A percentile compares a stretch with the other conserved stretches of the same genome.
phyloP scores from a whole-genome alignment of 2,797 vertebrate species.

The Philypnodon macrostomus region DNA sequence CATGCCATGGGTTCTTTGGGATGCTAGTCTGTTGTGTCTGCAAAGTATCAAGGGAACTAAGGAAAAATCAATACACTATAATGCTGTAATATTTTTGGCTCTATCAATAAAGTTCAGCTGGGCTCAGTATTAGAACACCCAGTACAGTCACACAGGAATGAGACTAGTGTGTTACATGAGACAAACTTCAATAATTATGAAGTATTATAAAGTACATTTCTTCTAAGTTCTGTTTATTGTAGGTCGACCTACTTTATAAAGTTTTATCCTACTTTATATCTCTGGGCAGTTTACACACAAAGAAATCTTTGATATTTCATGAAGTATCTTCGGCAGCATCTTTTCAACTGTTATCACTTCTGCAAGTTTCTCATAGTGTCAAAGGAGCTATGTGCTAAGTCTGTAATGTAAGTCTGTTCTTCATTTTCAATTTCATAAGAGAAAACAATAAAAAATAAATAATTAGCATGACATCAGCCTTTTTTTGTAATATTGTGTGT shows the following conservation, averaged over 20 bases:
- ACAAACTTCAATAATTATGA: no score
- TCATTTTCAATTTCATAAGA: no score
- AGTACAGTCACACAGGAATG: constrained; percentile 10
- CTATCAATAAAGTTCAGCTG: constrained; percentile 41
- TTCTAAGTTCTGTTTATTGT: neutral
- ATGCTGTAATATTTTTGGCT: constrained; percentile 52
- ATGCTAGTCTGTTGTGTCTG: constrained; percentile 55
- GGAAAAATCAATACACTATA: constrained; percentile 61
- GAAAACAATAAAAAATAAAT: no score
- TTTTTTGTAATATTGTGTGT: no score
- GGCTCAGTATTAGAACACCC: constrained; percentile 19
- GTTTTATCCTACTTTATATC: no score
- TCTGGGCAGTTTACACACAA: no score
- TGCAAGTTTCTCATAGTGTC: neutral
- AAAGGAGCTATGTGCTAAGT: neutral
- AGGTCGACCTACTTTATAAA: no score
- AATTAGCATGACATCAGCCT: no score
- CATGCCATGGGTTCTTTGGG: constrained; percentile 27
- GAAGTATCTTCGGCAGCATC: neutral
- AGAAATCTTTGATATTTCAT: no score
- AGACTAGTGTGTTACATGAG: constrained; percentile 28
- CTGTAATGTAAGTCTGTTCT: no score
- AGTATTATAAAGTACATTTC: no score
- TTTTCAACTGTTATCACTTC: neutral
- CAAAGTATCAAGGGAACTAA: constrained; percentile 34